Percentiles rank a stretch among this genome's conserved stretches.
Evolutionary conservation across 2,888 invertebrate genomes (phyloP).

Genomic region (Frankliniella fusca): DNA sequence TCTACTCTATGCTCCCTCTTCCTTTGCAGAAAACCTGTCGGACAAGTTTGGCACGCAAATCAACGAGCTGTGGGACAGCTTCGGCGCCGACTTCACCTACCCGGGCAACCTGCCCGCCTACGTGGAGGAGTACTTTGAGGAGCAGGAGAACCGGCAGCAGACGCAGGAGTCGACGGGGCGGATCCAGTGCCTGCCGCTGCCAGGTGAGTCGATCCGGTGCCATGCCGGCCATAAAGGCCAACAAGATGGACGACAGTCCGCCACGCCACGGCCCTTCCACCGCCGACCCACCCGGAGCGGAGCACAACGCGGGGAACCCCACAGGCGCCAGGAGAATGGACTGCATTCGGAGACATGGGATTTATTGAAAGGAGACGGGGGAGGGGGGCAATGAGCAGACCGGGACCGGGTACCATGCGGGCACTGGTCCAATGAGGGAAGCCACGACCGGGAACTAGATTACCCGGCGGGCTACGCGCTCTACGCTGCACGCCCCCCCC

Average conservation of each 20-base stretch:
- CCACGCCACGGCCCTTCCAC: not conserved
- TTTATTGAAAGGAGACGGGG: not conserved
- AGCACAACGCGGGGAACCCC: not conserved
- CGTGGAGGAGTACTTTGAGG: slow-evolving; percentile 69
- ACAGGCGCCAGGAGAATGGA: not conserved
- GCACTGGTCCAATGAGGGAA: slow-evolving; percentile 19
- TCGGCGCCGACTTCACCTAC: slow-evolving; percentile 65
- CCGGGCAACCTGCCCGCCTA: slow-evolving; percentile 66
- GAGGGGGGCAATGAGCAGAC: not conserved
- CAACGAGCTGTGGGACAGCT: slow-evolving; percentile 65
- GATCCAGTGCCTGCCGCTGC: slow-evolving; percentile 76
- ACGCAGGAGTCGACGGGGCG: slow-evolving; percentile 47
- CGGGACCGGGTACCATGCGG: not conserved
- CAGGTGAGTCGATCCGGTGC: slow-evolving; percentile 53
- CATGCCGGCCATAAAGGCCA: not conserved
- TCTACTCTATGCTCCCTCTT: not conserved
- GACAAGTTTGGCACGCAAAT: slow-evolving; percentile 67
- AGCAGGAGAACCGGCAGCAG: slow-evolving; percentile 49
- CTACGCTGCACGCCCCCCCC: not conserved
- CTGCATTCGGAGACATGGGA: slow-evolving; percentile 14
- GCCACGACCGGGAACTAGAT: not conserved
- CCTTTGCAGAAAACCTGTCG: slow-evolving; percentile 61
- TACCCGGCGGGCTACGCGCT: not conserved
- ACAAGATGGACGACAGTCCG: not conserved
- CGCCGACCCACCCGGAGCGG: not conserved